phyloP scores from a whole-genome alignment of 2,888 invertebrate genomes.

The Monopis laevigella region DNA sequence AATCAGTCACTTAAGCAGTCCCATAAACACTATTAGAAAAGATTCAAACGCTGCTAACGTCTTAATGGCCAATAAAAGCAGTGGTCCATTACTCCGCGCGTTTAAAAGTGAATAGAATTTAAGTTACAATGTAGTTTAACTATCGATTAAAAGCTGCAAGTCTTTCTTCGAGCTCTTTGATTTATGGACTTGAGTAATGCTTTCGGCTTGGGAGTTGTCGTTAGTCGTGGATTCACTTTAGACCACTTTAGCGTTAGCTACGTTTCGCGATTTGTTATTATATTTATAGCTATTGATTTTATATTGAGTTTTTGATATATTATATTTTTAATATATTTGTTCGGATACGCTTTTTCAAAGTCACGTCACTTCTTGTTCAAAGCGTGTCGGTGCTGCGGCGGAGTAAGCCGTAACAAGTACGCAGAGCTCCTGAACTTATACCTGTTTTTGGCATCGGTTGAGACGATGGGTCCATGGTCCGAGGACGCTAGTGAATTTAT shows the following conservation, averaged over 20 bases:
- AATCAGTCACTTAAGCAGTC: constrained; percentile 8
- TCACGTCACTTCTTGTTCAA: no score
- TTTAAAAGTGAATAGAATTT: constrained; percentile 14
- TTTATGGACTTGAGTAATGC: constrained; percentile 11
- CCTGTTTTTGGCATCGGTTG: no score
- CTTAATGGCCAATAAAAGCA: constrained; percentile 14
- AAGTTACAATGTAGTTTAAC: constrained; percentile 14
- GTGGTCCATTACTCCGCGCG: constrained; percentile 10
- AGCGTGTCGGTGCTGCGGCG: no score
- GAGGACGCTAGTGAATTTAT: no score
- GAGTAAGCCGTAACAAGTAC: no score
- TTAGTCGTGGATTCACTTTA: no score
- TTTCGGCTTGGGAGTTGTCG: not conserved
- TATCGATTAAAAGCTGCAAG: constrained; percentile 14
- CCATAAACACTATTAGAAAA: constrained; percentile 10
- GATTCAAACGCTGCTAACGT: constrained; percentile 13
- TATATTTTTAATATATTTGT: no score
- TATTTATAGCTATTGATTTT: not conserved
- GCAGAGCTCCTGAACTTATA: no score
- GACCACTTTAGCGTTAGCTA: not conserved
- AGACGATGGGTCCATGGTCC: no score
- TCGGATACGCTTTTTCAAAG: no score
- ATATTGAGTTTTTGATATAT: no score
- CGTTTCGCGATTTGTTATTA: not conserved
- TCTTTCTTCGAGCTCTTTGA: constrained; percentile 13